Percentiles rank a stretch among this genome's conserved stretches.
These are phyloP conservation scores for Coecobrya sp. DNA, from an alignment of 2,888 invertebrate genomes.

Conservation along the genomic window DNA sequence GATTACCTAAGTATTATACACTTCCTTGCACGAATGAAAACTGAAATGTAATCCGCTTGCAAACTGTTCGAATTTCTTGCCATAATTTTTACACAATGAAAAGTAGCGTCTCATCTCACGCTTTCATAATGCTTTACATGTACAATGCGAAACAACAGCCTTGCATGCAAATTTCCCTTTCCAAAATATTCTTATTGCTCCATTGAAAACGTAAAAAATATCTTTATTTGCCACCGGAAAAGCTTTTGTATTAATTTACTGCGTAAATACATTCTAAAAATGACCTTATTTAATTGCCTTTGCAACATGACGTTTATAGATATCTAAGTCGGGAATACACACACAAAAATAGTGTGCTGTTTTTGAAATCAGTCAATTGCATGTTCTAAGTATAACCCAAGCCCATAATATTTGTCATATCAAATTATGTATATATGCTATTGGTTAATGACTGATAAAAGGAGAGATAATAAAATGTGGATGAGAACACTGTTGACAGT, in stretches of 20 bases:
- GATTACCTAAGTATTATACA: neutral
- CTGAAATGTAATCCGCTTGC: conserved; percentile 53
- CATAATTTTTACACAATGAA: neutral
- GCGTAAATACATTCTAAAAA: neutral
- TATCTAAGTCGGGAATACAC: no score
- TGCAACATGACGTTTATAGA: no score
- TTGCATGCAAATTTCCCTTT: neutral
- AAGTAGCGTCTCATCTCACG: neutral
- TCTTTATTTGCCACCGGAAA: neutral
- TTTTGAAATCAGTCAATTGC: neutral
- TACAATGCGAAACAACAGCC: neutral
- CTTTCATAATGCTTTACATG: neutral
- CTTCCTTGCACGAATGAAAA: neutral
- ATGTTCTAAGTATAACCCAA: no score
- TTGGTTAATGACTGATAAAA: conserved; percentile 40
- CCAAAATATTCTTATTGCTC: neutral
- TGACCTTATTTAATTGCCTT: neutral
- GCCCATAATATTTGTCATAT: neutral
- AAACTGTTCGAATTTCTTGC: conserved; percentile 53
- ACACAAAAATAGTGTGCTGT: neutral
- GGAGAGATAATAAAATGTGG: neutral
- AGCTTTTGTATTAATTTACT: neutral
- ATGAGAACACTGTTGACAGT: neutral
- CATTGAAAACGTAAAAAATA: neutral
- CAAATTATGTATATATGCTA: neutral